These are phyloP conservation scores for Scaptomyza pallida DNA, from an alignment of 1,140 invertebrate species.

Conservation along the genomic window DNA sequence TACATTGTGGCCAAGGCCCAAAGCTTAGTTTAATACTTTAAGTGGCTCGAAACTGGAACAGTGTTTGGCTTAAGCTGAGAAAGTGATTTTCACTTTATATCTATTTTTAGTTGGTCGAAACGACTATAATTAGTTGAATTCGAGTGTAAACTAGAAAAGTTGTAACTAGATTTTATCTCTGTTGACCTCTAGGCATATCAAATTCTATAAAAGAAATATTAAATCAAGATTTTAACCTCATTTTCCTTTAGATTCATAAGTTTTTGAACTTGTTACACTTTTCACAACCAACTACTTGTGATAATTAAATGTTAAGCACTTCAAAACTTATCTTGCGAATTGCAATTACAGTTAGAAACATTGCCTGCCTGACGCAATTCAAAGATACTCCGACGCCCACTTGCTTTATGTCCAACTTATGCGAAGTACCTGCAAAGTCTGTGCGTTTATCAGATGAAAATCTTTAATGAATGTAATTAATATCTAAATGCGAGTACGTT, in stretches of 20 bases:
- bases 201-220: no score
- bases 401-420: conserved; percentile 1
- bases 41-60: conserved; percentile 27
- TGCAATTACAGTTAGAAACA: not conserved
- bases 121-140: not conserved
- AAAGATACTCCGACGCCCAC: conserved; percentile 1
- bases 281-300: no score
- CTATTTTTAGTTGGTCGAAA: not conserved
- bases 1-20: conserved; percentile 31
- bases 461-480: conserved; percentile 50
- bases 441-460: conserved; percentile 39
- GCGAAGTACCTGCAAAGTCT: not conserved
- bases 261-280: no score
- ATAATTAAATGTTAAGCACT: no score
- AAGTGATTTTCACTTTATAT: conserved; percentile 36
- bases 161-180: no score
- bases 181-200: no score
- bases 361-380: not conserved
- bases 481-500: conserved; percentile 22
- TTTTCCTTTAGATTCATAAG: no score
- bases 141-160: no score
- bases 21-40: conserved; percentile 27
- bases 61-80: conserved; percentile 7
- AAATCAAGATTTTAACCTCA: no score
- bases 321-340: no score